Evolutionary conservation across 2,888 invertebrate genomes (phyloP).

Genomic region (Dyspetes luteomarginatus): DNA sequence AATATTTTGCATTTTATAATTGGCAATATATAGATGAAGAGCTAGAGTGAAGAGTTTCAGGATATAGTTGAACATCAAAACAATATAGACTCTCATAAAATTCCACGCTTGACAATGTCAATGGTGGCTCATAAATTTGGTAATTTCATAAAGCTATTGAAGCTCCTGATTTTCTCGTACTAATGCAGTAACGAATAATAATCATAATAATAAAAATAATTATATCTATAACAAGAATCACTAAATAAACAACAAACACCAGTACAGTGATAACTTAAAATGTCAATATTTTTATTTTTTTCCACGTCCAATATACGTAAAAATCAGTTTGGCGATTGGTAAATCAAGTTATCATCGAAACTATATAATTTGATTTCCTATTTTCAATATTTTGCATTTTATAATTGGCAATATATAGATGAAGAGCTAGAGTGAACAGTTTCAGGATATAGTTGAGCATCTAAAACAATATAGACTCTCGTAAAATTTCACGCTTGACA

Average conservation of each 20-base stretch:
- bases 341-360: too few relatives aligned
- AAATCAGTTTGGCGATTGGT: too few relatives aligned
- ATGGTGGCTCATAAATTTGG: too few relatives aligned
- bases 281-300: too few relatives aligned
- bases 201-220: slow-evolving; percentile 13
- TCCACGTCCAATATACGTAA: too few relatives aligned
- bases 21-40: slow-evolving; percentile 2
- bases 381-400: neutral
- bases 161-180: slow-evolving; percentile 29
- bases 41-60: slow-evolving; percentile 24
- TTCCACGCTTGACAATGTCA: slow-evolving; percentile 82
- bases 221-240: too few relatives aligned
- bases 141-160: slow-evolving; percentile 76
- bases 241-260: too few relatives aligned
- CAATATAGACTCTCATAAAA: slow-evolving; percentile 82
- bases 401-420: neutral
- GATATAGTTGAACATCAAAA: slow-evolving; percentile 76
- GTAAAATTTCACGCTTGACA: slow-evolving; percentile 82
- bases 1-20: neutral
- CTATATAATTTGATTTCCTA: too few relatives aligned
- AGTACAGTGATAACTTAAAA: too few relatives aligned
- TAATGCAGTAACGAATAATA: slow-evolving; percentile 21
- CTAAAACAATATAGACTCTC: slow-evolving; percentile 82
- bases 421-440: slow-evolving; percentile 24
- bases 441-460: slow-evolving; percentile 69